phyloP scores from a whole-genome alignment of 2,888 invertebrate genomes.

The Imbricaverruca yamaguchii region DNA sequence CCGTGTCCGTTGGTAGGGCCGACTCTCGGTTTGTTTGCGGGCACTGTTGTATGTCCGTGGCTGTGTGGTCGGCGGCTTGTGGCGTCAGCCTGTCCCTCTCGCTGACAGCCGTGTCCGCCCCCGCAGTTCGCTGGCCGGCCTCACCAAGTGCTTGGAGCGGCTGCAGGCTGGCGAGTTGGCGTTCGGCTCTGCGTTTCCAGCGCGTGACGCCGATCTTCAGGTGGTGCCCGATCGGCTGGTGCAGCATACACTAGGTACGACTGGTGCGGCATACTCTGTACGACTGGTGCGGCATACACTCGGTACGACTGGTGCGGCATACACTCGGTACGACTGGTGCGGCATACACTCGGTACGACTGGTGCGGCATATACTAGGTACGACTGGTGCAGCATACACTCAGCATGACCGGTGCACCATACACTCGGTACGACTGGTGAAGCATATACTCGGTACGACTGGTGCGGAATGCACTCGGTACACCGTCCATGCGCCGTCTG shows the following conservation, averaged over 20 bases:
- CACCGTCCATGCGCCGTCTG: conserved; percentile 36
- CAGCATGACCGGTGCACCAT: neutral
- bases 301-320: too few species aligned
- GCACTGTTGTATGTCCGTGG: too few species aligned
- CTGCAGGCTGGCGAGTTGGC: conserved; percentile 67
- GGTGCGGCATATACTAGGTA: conserved; percentile 57
- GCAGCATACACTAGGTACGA: conserved; percentile 53
- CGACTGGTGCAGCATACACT: conserved; percentile 21
- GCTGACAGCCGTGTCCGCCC: too few species aligned
- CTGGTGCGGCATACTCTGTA: neutral
- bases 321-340: too few species aligned
- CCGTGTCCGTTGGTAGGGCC: too few species aligned
- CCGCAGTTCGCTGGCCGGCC: conserved; percentile 58
- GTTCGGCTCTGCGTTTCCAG: conserved; percentile 69
- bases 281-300: neutral
- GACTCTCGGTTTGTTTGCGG: too few species aligned
- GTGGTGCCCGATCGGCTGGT: conserved; percentile 76
- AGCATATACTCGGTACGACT: too few species aligned
- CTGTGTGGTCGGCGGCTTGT: too few species aligned
- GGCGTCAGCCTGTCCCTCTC: too few species aligned
- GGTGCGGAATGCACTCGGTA: too few species aligned
- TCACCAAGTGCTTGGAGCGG: conserved; percentile 69
- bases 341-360: conserved; percentile 50
- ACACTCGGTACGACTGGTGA: too few species aligned
- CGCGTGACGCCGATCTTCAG: conserved; percentile 58